Base-by-base conservation (phyloP, 2,113 vertebrate genomes). In the Brachyhypopomus occidentalis region DNA sequence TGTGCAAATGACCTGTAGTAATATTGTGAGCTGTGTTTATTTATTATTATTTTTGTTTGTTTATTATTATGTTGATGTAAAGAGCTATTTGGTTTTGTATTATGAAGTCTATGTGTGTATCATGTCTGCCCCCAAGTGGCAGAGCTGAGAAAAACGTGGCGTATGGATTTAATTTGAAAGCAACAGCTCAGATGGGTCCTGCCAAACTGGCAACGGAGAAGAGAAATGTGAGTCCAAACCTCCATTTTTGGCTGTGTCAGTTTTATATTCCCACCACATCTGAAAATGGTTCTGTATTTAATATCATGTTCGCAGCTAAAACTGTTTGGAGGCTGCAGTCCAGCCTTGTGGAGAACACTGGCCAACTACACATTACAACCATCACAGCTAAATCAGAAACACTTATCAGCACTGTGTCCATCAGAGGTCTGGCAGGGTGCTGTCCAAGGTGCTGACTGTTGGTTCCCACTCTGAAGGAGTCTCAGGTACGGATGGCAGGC, bases 381-480 rank as follows among this genome's bases (percentile, higher is more conserved):
- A 70, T 70, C 38, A 70, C 7, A 70, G 66, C 36, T 6, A 38
- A 41, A 20, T 70, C 14, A n/a, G 66, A 5, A 34, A 41, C 34
- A 67, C 64, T 67, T 6, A 36, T 67, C 30, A 66, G 63, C 4
- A 27, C 62, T 3, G 17, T 9, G 20, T 6, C 9, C 38, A 20
- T n/a, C 19, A 70, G 20, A 34, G 22, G 41, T 14, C 48, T 11
- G 70, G 5, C 8, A 66, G 52, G 36, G 16, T n/a, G 82, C 76
- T 83, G 77, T 79, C 72, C 82, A 36, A 14, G 82, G 82, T 83
- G 76, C 82, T 79, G 76, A 69, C 12, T 1, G 3, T 7, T 27
- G 45, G 56, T 2, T 52, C 45, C 45, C 55, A 73, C 62, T 56
- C 70, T 80, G 23, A 64, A 14, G 25, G 1, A 14, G 56, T 45